phyloP scores from a whole-genome alignment of 2,113 vertebrate genomes.

The Cercopithecus mona region DNA sequence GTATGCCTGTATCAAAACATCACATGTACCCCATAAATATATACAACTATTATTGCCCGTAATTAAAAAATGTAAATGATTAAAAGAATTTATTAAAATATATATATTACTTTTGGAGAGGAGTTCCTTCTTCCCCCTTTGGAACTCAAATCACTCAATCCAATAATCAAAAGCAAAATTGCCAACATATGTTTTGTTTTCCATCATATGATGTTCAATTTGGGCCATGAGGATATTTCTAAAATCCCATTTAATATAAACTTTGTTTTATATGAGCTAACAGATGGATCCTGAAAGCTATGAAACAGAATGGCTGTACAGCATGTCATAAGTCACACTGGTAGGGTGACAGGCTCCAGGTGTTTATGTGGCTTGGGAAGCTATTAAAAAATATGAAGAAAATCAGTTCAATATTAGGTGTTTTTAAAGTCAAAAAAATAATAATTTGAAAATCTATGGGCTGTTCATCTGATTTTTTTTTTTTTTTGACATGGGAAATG shows the following conservation, averaged over 20 bases:
- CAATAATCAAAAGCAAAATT: conserved; percentile 25
- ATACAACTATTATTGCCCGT: no score
- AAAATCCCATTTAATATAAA: conserved; percentile 76
- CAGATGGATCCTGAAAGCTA: conserved; percentile 65
- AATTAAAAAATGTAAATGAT: no score
- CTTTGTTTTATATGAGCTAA: conserved; percentile 72
- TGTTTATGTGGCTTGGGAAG: background rate
- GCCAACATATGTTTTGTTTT: conserved; percentile 79
- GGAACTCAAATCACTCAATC: background rate
- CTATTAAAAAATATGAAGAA: background rate
- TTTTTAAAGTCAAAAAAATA: conserved; percentile 1
- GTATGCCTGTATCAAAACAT: no score
- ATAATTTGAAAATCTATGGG: background rate
- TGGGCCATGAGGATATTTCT: conserved; percentile 74
- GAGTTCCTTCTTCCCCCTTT: background rate
- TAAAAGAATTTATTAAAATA: no score
- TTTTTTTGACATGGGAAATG: background rate
- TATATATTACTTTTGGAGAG: background rate
- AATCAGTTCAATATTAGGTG: background rate
- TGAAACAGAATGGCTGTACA: background rate
- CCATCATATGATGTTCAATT: conserved; percentile 77
- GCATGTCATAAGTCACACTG: background rate
- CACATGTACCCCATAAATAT: no score
- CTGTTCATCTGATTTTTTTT: background rate
- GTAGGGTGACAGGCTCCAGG: background rate